phyloP scores from a whole-genome alignment of 2,113 vertebrate species.

The Lichenostomus cassidix region DNA sequence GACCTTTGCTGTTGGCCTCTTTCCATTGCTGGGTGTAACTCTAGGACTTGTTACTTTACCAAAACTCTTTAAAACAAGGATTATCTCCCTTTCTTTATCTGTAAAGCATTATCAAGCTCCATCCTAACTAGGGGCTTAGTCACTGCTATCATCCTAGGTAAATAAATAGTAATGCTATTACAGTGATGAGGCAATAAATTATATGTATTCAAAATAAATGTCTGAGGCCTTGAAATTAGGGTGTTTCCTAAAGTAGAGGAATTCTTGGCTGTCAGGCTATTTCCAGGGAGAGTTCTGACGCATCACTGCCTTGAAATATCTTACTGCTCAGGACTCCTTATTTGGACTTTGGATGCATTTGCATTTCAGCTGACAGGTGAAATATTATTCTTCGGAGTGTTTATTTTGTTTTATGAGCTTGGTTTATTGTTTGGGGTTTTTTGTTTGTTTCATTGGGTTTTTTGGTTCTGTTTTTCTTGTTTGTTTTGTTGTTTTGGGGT shows the following conservation, averaged over 20 bases:
- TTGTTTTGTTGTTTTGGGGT: not conserved
- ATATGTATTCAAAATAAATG: not conserved
- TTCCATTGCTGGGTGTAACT: not conserved
- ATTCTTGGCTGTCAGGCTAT: not conserved
- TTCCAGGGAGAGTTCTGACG: not conserved
- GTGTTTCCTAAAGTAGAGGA: not conserved
- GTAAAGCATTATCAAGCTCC: not conserved
- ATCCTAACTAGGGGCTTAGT: not conserved
- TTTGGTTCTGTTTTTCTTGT: not conserved
- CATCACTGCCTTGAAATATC: not conserved
- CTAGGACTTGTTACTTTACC: not conserved
- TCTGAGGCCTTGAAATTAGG: not conserved
- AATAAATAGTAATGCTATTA: slow-evolving; percentile 6
- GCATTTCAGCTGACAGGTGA: not conserved
- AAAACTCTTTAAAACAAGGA: not conserved
- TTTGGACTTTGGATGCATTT: not conserved
- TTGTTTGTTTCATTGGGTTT: not conserved
- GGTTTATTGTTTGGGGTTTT: no score
- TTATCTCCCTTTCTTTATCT: not conserved
- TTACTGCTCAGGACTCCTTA: not conserved
- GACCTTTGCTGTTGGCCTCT: not conserved
- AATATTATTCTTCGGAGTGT: not conserved
- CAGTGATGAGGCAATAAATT: not conserved
- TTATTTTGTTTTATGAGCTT: not conserved
- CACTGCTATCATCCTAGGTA: not conserved